These are phyloP conservation scores for Tragelaphus scriptus DNA, from an alignment of 2,113 vertebrate species.

Conservation along the genomic window DNA sequence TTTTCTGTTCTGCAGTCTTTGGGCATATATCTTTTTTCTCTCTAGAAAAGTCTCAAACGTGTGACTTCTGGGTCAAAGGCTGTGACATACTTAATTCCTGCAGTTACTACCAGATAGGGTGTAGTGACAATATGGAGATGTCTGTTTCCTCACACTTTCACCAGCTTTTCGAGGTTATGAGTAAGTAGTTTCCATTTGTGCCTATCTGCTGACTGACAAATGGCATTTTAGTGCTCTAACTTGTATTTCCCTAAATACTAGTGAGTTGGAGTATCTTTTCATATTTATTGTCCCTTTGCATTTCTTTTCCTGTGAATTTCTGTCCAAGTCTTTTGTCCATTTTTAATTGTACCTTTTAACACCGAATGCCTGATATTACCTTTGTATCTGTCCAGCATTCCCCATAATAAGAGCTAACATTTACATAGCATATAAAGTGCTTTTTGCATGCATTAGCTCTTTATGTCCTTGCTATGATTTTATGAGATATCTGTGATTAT, in stretches of 20 bases:
- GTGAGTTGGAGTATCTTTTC: background rate
- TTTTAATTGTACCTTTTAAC: conserved; percentile 1
- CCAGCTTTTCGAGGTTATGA: background rate
- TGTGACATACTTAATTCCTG: background rate
- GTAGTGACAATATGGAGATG: background rate
- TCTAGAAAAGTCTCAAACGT: background rate
- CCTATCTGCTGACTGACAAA: background rate
- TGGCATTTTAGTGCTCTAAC: conserved; percentile 13
- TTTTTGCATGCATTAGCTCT: background rate
- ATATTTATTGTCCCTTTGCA: background rate
- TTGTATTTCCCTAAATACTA: conserved; percentile 10
- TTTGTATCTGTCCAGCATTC: background rate
- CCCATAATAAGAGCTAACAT: background rate
- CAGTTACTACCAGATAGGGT: background rate
- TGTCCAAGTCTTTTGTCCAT: background rate
- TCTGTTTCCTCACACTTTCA: background rate
- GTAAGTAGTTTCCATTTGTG: background rate
- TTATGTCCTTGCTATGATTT: background rate
- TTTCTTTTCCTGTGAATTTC: background rate
- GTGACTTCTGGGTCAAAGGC: background rate
- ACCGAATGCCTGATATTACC: background rate
- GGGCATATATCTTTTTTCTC: background rate
- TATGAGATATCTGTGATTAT: background rate
- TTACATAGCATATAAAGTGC: background rate
- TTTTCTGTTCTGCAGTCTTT: background rate